Base-by-base conservation (phyloP, 2,113 vertebrate species). In the Entelurus aequoreus region DNA sequence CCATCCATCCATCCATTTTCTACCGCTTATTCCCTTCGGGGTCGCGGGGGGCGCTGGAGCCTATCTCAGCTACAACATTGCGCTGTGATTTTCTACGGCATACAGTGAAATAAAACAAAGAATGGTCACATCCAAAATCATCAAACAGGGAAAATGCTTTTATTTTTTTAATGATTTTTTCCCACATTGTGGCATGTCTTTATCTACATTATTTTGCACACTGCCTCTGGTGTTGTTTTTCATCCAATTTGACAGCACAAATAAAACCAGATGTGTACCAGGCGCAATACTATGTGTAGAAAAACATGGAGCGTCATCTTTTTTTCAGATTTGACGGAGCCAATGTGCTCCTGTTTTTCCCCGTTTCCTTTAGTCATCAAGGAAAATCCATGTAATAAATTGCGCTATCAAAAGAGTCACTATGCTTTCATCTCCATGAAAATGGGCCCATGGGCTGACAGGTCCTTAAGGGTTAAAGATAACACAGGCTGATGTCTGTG, bases 331-430 rank as follows among this genome's bases (percentile, higher is more conserved):
- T 57, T 74, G 72, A 76, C 68, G 63, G 65, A 57, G 75, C 13
- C 54, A 74, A 65, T 15, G 19, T 46, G 56, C 62, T 69, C 46
- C 62, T 69, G 68, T 81, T 77, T 75, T 59, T 48, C 55, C 55
- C 68, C n/a, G 63, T 64, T 57, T 48, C 14, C 61, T 66, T 53
- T 60, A 52, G 68, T 70, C 62, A 72, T 74, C 66, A 60, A 65
- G 37, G 52, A 42, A 42, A 37, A 72, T 66, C 69, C 14, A 1
- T 76, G 72, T 63, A 79, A 69, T 82, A 78, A 74, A 75, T 68
- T 77, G 77, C 47, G 28, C 65, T 75, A 75, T 81, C 75, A 77
- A 70, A 80, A 69, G 68, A 71, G 63, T 58, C 69, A 67, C 57
- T 46, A 60, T 49, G 71, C 71, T 77, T 81, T 84, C 70, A 80